A percentile compares a stretch with the other conserved stretches of the same genome.
Conservation (phyloP, 2,113 vertebrate genomes). For the Cercopithecus mona region DNA sequence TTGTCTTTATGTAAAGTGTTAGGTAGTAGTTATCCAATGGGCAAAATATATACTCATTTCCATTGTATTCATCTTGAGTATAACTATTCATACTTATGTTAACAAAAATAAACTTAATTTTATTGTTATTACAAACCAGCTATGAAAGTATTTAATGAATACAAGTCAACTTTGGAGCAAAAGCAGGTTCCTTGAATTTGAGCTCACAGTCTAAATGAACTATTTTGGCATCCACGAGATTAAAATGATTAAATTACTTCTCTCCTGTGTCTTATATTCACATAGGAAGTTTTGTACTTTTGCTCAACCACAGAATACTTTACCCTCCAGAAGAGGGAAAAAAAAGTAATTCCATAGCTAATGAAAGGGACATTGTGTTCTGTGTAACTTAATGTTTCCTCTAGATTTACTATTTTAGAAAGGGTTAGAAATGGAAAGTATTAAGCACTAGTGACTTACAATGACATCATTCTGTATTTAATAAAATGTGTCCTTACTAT, state of each 20-base stretch:
- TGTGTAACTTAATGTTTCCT: constrained; percentile 79
- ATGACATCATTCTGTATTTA: constrained; percentile 75
- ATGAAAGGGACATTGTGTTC: constrained; percentile 80
- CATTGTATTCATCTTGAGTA: neutral
- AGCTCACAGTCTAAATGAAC: constrained; percentile 46
- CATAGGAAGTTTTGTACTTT: constrained; percentile 72
- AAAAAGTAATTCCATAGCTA: constrained; percentile 54
- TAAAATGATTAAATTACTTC: constrained; percentile 70
- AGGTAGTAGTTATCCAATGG: neutral
- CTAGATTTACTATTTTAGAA: constrained; percentile 79
- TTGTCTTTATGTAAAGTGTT: neutral
- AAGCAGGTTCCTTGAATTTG: constrained; percentile 33
- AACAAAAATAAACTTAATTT: constrained; percentile 63
- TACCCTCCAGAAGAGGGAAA: constrained; percentile 60
- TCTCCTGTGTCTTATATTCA: constrained; percentile 62
- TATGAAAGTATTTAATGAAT: constrained; percentile 59
- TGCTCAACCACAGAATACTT: constrained; percentile 74
- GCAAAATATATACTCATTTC: neutral
- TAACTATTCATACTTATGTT: neutral
- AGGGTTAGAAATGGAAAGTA: constrained; percentile 76
- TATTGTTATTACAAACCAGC: constrained; percentile 49
- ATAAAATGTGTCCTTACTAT: constrained; percentile 64
- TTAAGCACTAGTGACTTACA: constrained; percentile 66
- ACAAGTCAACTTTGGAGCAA: constrained; percentile 55
- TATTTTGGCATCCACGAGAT: constrained; percentile 27